Percentiles rank a stretch among this genome's conserved stretches.
These are phyloP conservation scores for Limenitis camilla DNA, from an alignment of 2,888 invertebrate species.

Conservation along the genomic window DNA sequence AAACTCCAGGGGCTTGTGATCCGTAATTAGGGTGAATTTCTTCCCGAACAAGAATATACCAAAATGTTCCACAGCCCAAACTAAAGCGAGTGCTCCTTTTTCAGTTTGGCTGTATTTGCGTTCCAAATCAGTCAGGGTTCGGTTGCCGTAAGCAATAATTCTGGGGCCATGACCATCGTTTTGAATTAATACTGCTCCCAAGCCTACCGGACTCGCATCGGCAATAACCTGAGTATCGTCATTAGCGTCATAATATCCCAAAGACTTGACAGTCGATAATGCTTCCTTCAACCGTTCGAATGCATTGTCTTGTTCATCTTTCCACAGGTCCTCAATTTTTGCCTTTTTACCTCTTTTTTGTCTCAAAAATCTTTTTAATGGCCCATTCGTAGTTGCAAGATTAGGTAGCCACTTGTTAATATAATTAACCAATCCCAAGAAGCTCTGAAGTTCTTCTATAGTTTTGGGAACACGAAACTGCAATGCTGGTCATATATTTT, in stretches of 20 bases:
- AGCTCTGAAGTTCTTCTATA: constrained; percentile 23
- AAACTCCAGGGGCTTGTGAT: constrained; percentile 38
- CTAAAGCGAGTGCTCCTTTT: constrained; percentile 31
- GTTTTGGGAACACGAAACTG: constrained; percentile 22
- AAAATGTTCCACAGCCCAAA: constrained; percentile 30
- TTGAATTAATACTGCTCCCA: constrained; percentile 25
- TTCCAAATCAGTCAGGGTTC: constrained; percentile 27
- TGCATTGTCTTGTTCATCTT: constrained; percentile 14
- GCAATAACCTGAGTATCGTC: constrained; percentile 25
- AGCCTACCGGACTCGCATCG: constrained; percentile 26
- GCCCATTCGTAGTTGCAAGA: constrained; percentile 22
- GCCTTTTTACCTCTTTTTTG: constrained; percentile 14
- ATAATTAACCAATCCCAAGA: constrained; percentile 23
- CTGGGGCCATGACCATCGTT: constrained; percentile 19
- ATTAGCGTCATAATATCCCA: constrained; percentile 24
- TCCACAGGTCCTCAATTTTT: constrained; percentile 16
- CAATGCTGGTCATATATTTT: constrained; percentile 30
- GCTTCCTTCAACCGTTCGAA: constrained; percentile 21
- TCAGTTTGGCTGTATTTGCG: constrained; percentile 30
- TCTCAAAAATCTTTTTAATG: constrained; percentile 11
- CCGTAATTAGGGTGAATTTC: constrained; percentile 30
- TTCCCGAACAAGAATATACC: constrained; percentile 24
- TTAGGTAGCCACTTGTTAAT: constrained; percentile 24
- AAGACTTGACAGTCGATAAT: constrained; percentile 8
- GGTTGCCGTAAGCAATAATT: constrained; percentile 31